Percentiles rank a stretch among this genome's conserved stretches.
These are phyloP conservation scores for Xestia sexstrigata DNA, from an alignment of 2,888 invertebrate genomes.

Conservation along the genomic window DNA sequence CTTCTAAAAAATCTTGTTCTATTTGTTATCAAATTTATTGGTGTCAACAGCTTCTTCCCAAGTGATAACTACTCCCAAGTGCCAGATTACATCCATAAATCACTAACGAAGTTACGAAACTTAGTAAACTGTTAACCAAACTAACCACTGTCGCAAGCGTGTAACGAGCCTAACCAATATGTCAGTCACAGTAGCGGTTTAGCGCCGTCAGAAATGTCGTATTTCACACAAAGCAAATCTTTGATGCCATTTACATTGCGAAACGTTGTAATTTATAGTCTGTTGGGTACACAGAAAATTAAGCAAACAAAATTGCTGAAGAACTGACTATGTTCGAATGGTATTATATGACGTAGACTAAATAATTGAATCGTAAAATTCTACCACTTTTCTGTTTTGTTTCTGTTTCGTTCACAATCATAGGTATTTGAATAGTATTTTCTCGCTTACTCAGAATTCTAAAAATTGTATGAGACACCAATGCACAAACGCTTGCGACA, in stretches of 20 bases:
- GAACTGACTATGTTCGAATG: background rate
- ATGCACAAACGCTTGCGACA: too few relatives aligned
- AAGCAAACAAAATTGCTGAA: background rate
- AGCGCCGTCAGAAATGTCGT: conserved; percentile 31
- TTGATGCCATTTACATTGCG: conserved; percentile 19
- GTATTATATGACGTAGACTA: too few relatives aligned
- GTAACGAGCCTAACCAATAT: conserved; percentile 30
- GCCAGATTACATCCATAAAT: background rate
- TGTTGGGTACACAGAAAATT: background rate
- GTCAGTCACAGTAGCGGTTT: conserved; percentile 51
- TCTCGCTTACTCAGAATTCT: too few relatives aligned
- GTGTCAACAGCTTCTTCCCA: background rate
- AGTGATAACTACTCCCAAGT: background rate
- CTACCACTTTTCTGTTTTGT: too few relatives aligned
- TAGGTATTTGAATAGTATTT: too few relatives aligned
- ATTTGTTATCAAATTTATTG: background rate
- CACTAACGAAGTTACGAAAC: background rate
- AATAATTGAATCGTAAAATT: too few relatives aligned
- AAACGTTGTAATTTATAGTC: conserved; percentile 5
- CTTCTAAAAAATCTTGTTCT: background rate
- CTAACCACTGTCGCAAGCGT: conserved; percentile 4
- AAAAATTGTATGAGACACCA: too few relatives aligned
- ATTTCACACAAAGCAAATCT: conserved; percentile 31
- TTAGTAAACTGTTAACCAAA: conserved; percentile 7
- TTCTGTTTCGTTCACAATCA: too few relatives aligned